Conservation (phyloP, 2,797 vertebrate genomes). For the Poecilia picta region DNA sequence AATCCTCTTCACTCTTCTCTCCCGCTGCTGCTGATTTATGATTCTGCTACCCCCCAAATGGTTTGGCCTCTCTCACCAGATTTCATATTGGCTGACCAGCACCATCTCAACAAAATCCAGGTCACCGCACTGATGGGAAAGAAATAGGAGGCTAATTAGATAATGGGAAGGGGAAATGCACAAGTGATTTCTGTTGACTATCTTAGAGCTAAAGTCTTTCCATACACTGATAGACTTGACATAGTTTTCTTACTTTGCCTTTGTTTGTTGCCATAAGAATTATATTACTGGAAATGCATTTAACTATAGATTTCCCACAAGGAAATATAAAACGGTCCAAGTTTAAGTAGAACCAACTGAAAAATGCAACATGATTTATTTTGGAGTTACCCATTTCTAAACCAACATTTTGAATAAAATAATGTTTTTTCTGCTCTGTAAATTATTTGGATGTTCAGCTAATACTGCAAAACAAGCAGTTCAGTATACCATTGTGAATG, state of each 20-base stretch:
- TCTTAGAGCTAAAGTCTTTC: background rate
- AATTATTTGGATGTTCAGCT: background rate
- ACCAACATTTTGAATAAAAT: background rate
- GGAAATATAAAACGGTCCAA: background rate
- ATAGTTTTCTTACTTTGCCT: background rate
- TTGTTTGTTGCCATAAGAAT: background rate
- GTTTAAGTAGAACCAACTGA: background rate
- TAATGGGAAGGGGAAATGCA: conserved; percentile 87
- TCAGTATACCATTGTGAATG: background rate
- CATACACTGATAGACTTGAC: background rate
- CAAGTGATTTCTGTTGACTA: conserved; percentile 68
- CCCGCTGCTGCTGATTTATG: conserved; percentile 92
- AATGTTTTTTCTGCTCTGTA: background rate
- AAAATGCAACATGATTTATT: background rate
- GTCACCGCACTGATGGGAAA: conserved; percentile 91
- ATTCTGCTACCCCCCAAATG: conserved; percentile 68
- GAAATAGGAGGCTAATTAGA: conserved; percentile 95
- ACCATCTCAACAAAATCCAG: conserved; percentile 85
- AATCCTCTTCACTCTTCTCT: conserved; percentile 87
- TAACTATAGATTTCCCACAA: background rate
- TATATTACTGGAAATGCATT: background rate
- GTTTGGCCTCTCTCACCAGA: conserved; percentile 75
- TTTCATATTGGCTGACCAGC: conserved; percentile 71
- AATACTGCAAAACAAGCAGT: background rate
- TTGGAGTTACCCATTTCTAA: background rate